Evolutionary conservation across 2,113 vertebrate genomes (phyloP), one percentile per base, ranked within the genome.

Genomic region (Hippocampus mohnikei): DNA sequence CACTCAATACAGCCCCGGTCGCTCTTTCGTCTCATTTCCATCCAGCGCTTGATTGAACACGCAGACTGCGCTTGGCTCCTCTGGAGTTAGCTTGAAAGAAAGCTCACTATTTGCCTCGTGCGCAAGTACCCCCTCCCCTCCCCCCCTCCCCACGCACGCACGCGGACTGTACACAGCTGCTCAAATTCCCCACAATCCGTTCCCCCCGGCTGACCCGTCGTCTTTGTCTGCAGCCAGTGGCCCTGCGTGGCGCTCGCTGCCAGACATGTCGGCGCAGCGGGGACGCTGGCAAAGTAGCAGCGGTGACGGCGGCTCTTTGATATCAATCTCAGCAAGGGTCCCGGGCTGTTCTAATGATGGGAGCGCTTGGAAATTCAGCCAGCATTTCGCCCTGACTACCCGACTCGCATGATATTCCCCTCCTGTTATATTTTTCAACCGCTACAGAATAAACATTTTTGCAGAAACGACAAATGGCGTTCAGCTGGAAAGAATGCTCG

Each of bases 221-320:
- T 50, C 50, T 37, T 62, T 60, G 70, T 66, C 74, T 79, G 75
- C 75, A 69, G 66, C 81, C 81, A 73, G 66, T 33, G 85, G 74
- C 67, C 75, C 53, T n/a, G 63, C 66, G 29, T 71, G 67, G 72
- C 29, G 20, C 33, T 44, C 33, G 72, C 48, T 67, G 81, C 74
- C 84, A 76, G 81, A 56, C 71, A 21, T 73, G 84, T 80, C 50
- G 77, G 68, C 79, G 9, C 88, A 83, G 87, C 84, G 83, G 82
- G 33, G 85, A 67, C 66, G 77, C 75, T 70, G 79, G 67, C 77
- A 70, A 67, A 81, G 67, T 82, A 76, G 79, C 77, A 63, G 80
- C 73, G 3, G 40, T 11, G 21, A 75, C 79, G 68, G 75, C 1
- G 55, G 70, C 66, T 59, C 73, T 86, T 83, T 89, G 82, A 86